These are phyloP conservation scores for Dromiciops gliroides DNA, from an alignment of 2,113 vertebrate species.

Conservation along the genomic window DNA sequence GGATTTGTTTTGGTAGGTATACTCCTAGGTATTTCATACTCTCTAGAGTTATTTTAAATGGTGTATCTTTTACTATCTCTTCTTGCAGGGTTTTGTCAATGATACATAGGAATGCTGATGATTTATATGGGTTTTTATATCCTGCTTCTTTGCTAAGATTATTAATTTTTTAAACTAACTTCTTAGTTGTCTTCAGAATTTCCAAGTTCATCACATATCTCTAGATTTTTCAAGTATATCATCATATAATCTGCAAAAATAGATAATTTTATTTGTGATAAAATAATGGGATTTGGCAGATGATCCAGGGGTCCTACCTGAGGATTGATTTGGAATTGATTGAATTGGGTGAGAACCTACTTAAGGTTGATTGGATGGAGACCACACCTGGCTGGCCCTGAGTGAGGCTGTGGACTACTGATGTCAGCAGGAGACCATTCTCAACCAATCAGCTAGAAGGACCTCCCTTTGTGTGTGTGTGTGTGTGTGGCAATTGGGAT, in stretches of 20 bases:
- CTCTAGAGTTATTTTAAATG: background rate
- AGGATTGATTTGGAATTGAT: too few species aligned
- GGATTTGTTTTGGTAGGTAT: background rate
- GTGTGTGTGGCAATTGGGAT: too few species aligned
- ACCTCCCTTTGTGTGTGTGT: too few species aligned
- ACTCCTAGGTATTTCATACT: background rate
- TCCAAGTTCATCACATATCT: too few species aligned
- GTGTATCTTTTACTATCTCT: background rate
- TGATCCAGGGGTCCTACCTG: too few species aligned
- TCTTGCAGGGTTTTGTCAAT: background rate
- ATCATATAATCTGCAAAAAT: background rate
- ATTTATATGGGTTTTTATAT: background rate
- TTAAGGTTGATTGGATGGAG: too few species aligned
- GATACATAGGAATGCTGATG: background rate
- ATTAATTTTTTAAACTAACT: background rate
- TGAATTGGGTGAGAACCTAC: too few species aligned
- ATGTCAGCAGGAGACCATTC: too few species aligned
- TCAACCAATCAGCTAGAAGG: too few species aligned
- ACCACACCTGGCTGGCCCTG: too few species aligned
- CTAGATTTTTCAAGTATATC: background rate
- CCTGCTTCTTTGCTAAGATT: background rate
- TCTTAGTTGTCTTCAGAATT: background rate
- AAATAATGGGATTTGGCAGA: too few species aligned
- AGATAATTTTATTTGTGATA: background rate
- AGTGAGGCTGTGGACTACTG: too few species aligned